These are phyloP conservation scores for Limonius californicus DNA, from an alignment of 1,140 invertebrate genomes.

Conservation along the genomic window DNA sequence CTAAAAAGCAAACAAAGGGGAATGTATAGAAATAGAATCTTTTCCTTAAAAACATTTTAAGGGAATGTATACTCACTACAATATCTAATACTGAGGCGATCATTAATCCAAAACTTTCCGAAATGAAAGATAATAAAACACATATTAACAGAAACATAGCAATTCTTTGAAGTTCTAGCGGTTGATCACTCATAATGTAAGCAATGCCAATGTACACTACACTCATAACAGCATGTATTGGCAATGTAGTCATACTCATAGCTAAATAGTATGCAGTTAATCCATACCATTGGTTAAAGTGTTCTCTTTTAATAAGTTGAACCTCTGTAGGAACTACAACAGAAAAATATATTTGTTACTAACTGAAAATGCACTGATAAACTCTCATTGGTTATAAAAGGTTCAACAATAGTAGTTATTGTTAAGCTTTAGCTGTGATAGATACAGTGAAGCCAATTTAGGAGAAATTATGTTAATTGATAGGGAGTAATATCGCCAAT, in stretches of 20 bases:
- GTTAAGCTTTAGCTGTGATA: too few relatives aligned
- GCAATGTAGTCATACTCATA: slow-evolving; percentile 69
- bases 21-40: slow-evolving; percentile 4
- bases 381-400: too few relatives aligned
- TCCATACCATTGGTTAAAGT: slow-evolving; percentile 93
- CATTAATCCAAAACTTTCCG: slow-evolving; percentile 70
- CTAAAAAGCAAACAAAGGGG: slow-evolving; percentile 50
- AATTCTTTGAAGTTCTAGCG: slow-evolving; percentile 71
- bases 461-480: too few relatives aligned
- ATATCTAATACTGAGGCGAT: slow-evolving; percentile 67
- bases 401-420: too few relatives aligned
- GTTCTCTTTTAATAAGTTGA: slow-evolving; percentile 79
- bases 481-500: too few relatives aligned
- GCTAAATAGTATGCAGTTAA: slow-evolving; percentile 87
- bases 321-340: slow-evolving; percentile 85
- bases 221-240: slow-evolving; percentile 67
- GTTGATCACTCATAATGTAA: slow-evolving; percentile 83
- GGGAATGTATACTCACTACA: slow-evolving; percentile 72
- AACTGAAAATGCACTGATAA: too few relatives aligned
- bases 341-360: too few relatives aligned
- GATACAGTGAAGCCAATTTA: too few relatives aligned
- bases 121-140: slow-evolving; percentile 65
- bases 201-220: slow-evolving; percentile 76
- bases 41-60: not conserved
- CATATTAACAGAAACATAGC: slow-evolving; percentile 64